Base-by-base conservation (phyloP, 2,888 invertebrate genomes). In the Leistus spinibarbis region DNA sequence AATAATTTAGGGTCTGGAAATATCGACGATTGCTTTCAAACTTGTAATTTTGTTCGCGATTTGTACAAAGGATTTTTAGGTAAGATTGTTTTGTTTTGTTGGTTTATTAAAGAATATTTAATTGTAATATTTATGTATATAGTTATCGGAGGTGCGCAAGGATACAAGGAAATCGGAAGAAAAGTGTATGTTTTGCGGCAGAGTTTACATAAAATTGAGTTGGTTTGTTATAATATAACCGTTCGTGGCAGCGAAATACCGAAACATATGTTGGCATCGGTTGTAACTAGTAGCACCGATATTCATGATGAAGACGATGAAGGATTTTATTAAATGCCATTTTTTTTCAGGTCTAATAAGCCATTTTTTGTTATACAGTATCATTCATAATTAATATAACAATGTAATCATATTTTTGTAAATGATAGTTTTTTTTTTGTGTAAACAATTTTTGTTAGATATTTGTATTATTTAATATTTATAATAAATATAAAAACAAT, bases 201-300 rank as follows among this genome's bases (percentile, higher is more conserved):
- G 79, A 96, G 95, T 82, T 88, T 96, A 57, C 80, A 88, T 0
- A 97, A 97, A 86, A 94, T 95, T 81, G 97, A 97, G 83, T 89
- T 90, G 77, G 93, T 95, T 0, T 94, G 94, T 82, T 96, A 95
- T 81, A 92, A 93, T 9, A 88, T 95, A 19, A 90, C 90, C 79
- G 92, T 95, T 1, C 89, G 95, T 23, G 94, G 95, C 0, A 92
- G 92, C 0, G 96, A 96, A 84, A 90, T 95, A 27, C 93, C 93
- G 0, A 90, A 91, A 76, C 89, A 90, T 82, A 91, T 91, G 90
- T 84, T 91, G 60, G 87, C 87, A 0, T 88, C 88, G 80, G 88
- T 89, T 3, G 86, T 88, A 69, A 86, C 85, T 23, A 78, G 82
- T 9, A 77, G 76, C 62, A 80, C 81, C 1, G 79, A 80, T 23